These are phyloP conservation scores for Coecobrya sp. DNA, from an alignment of 2,888 invertebrate species.

Conservation along the genomic window DNA sequence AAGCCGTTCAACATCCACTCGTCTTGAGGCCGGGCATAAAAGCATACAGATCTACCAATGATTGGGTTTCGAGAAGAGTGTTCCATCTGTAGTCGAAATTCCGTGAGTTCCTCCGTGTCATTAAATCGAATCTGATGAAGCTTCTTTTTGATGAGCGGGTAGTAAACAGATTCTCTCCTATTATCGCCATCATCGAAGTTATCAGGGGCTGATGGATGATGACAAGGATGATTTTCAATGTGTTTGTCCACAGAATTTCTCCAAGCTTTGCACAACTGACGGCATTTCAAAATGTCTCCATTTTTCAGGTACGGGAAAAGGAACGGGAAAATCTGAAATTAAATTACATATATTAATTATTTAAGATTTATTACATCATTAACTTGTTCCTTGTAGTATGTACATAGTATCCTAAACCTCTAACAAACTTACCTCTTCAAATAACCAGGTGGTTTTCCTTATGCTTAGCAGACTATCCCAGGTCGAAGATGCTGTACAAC, in stretches of 20 bases:
- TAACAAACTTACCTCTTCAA: slow-evolving; percentile 9
- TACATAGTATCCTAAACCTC: background rate
- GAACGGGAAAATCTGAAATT: slow-evolving; percentile 40
- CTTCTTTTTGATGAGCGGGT: slow-evolving; percentile 41
- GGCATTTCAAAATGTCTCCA: slow-evolving; percentile 47
- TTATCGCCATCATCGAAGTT: slow-evolving; percentile 25
- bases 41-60: slow-evolving; percentile 52
- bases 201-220: slow-evolving; percentile 20
- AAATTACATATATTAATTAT: background rate
- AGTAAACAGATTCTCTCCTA: slow-evolving; percentile 60
- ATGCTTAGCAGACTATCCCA: background rate
- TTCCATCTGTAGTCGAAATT: slow-evolving; percentile 52
- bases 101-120: background rate
- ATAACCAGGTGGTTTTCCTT: slow-evolving; percentile 33
- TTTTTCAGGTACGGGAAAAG: slow-evolving; percentile 45
- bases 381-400: background rate
- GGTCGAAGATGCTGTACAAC: slow-evolving; percentile 3
- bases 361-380: background rate
- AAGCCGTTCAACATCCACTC: slow-evolving; percentile 59
- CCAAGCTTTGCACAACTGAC: slow-evolving; percentile 7
- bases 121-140: slow-evolving; percentile 45
- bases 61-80: slow-evolving; percentile 27
- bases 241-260: slow-evolving; percentile 6
- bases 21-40: background rate
- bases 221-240: slow-evolving; percentile 60